Conservation (phyloP, 2,113 vertebrate species). For the Gymnorhina tibicen region DNA sequence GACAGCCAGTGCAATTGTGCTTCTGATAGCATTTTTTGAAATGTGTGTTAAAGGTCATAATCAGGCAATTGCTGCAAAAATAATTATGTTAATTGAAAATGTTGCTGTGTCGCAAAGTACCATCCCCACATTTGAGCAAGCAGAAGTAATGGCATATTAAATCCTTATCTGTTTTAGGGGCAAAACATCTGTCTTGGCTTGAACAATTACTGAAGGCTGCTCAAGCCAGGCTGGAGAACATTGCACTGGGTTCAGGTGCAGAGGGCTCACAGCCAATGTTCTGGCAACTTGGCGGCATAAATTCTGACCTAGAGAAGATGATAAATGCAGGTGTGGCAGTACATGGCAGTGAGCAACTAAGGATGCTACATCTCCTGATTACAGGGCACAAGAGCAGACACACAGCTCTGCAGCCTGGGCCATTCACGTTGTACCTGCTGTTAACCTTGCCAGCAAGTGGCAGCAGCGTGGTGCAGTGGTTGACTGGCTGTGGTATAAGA, state of each 20-base stretch:
- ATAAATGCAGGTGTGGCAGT: neutral
- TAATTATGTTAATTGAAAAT: neutral
- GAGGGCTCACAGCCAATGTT: neutral
- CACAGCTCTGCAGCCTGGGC: fast-evolving
- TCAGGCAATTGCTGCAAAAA: neutral
- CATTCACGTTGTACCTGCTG: fast-evolving
- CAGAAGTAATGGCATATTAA: neutral
- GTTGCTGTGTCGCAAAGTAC: neutral
- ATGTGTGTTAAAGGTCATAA: neutral
- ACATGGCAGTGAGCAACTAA: neutral
- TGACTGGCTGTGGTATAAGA: neutral
- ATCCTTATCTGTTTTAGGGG: neutral
- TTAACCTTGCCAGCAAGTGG: neutral
- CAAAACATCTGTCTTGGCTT: neutral
- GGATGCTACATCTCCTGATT: neutral
- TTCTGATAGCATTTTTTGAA: neutral
- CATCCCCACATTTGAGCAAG: neutral
- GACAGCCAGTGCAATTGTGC: neutral
- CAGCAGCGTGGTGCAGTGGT: fast-evolving
- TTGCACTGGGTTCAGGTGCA: neutral
- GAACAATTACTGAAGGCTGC: neutral
- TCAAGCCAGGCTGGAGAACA: neutral
- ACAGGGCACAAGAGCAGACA: neutral
- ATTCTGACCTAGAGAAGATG: neutral
- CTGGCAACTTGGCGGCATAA: neutral